Evolutionary conservation across 2,797 vertebrate genomes (phyloP).

Genomic region (Mico argentatus): DNA sequence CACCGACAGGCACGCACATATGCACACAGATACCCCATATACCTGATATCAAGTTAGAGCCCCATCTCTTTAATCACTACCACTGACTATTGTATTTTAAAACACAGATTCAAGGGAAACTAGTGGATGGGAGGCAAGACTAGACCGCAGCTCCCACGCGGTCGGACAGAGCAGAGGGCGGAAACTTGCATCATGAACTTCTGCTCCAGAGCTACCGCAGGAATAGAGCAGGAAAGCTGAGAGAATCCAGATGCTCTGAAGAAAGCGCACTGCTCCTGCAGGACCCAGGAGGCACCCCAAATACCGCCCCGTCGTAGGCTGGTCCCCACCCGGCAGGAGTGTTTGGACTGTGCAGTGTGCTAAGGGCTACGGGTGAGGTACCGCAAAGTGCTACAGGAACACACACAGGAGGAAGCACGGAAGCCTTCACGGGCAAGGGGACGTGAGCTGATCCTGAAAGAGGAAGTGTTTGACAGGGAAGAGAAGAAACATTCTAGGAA

Average conservation of each 20-base stretch:
- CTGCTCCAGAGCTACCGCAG: neutral
- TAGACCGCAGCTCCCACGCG: neutral
- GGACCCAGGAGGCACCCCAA: neutral
- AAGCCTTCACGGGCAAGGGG: neutral
- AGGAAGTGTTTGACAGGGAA: neutral
- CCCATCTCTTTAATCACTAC: neutral
- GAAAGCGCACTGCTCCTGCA: neutral
- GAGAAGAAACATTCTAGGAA: neutral
- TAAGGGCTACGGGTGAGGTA: too few species aligned
- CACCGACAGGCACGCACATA: too few species aligned
- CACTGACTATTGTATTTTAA: neutral
- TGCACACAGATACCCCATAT: neutral
- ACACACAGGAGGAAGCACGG: neutral
- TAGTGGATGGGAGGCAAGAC: neutral
- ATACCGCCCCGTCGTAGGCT: neutral
- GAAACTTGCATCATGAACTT: neutral
- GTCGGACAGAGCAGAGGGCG: rapidly evolving
- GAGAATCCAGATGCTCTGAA: neutral
- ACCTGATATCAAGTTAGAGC: too few species aligned
- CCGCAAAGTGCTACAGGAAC: neutral
- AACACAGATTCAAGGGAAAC: neutral
- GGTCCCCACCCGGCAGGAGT: neutral
- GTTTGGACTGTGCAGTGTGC: neutral
- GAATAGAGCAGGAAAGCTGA: neutral
- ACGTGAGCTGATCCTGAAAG: neutral